Evolutionary conservation across 2,888 invertebrate genomes (phyloP).

Genomic region (Ditylenchus weischeri): DNA sequence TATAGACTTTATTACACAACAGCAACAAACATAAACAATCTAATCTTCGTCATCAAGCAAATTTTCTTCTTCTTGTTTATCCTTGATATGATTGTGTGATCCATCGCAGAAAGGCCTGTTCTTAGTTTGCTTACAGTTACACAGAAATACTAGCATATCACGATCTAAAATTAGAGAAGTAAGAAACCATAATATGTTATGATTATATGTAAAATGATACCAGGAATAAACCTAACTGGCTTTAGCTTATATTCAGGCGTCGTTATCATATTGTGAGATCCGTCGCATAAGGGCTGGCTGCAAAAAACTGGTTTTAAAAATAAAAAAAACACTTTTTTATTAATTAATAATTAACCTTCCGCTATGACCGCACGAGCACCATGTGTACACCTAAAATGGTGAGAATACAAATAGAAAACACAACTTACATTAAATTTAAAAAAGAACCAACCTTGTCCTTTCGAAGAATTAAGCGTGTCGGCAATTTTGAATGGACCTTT

Average conservation of each 20-base stretch:
- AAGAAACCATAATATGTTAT: not conserved
- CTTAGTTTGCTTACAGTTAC: constrained; percentile 92
- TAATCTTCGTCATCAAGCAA: constrained; percentile 5
- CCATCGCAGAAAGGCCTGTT: constrained; percentile 96
- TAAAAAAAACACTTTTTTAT: not conserved
- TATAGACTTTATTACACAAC: not conserved
- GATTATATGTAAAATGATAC: constrained; percentile 57
- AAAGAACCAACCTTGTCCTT: constrained; percentile 67
- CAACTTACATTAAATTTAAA: too few relatives aligned
- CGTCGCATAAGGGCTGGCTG: constrained; percentile 85
- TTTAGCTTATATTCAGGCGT: constrained; percentile 55
- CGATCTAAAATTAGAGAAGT: constrained; percentile 62
- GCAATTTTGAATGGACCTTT: constrained; percentile 42
- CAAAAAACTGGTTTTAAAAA: not conserved
- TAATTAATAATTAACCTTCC: constrained; percentile 62
- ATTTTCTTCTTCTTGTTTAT: constrained; percentile 41
- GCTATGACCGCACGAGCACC: constrained; percentile 92
- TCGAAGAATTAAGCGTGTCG: constrained; percentile 58
- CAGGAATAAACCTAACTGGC: constrained; percentile 78
- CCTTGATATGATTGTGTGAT: constrained; percentile 68
- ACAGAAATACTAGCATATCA: constrained; percentile 84
- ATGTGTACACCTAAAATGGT: constrained; percentile 67
- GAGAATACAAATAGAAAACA: constrained; percentile 32
- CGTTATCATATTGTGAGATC: constrained; percentile 70
- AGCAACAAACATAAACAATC: constrained; percentile 8